These are phyloP conservation scores for Petrolisthes cinctipes DNA, from an alignment of 2,888 invertebrate genomes.

Conservation along the genomic window DNA sequence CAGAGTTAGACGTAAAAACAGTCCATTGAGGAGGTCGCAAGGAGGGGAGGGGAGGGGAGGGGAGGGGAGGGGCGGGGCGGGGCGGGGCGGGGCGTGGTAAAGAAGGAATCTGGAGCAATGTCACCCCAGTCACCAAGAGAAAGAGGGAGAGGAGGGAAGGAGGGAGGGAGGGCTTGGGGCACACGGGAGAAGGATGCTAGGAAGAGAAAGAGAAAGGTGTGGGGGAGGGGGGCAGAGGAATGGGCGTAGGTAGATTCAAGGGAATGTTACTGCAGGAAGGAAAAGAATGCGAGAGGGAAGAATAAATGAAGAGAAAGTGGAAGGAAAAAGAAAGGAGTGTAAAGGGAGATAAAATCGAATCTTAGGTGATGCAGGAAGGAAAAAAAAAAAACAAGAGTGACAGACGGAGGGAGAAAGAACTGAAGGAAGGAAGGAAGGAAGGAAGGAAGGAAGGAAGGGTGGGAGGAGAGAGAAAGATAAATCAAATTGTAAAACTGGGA, in stretches of 20 bases:
- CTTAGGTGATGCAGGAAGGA: not conserved
- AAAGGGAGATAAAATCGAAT: no score
- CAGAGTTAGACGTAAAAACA: no score
- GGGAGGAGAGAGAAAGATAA: not conserved
- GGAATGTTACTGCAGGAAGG: not conserved
- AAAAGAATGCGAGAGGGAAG: not conserved
- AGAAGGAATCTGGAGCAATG: not conserved
- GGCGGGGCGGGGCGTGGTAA: not conserved
- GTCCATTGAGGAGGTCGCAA: not conserved
- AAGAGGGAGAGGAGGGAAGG: not conserved
- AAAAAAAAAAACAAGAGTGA: not conserved
- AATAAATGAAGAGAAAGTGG: not conserved
- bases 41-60: conserved; percentile 2
- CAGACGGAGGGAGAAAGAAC: no score
- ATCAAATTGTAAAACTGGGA: no score
- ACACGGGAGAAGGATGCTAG: not conserved
- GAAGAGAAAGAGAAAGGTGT: not conserved
- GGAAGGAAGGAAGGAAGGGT: not conserved
- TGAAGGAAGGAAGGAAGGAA: not conserved
- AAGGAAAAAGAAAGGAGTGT: not conserved
- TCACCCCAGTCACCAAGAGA: not conserved
- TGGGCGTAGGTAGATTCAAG: not conserved
- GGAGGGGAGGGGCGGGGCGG: not conserved
- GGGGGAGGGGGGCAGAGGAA: not conserved
- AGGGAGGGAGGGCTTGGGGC: not conserved